A percentile compares a stretch with the other conserved stretches of the same genome.
These are phyloP conservation scores for Copidosoma aretas DNA, from an alignment of 2,888 invertebrate species.

Conservation along the genomic window DNA sequence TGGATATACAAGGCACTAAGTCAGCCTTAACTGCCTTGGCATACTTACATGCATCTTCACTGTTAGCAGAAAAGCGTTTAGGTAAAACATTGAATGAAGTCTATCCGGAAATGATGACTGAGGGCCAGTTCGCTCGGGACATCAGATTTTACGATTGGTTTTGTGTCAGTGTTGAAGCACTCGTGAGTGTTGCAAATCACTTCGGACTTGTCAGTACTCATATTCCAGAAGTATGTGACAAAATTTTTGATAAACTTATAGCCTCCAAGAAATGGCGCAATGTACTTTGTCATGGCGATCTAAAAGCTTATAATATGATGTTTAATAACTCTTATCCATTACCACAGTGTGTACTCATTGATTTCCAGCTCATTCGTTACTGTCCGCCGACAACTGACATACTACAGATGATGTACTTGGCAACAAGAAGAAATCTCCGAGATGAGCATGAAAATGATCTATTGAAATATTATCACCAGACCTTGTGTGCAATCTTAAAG, in stretches of 20 bases:
- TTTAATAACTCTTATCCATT: slow-evolving; percentile 3
- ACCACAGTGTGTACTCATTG: slow-evolving; percentile 69
- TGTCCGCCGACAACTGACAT: slow-evolving; percentile 40
- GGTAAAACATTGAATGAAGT: background rate
- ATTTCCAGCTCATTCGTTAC: slow-evolving; percentile 73
- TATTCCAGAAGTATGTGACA: background rate
- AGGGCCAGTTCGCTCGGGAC: background rate
- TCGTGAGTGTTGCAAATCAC: background rate
- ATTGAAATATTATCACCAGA: slow-evolving; percentile 39
- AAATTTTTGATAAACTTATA: slow-evolving; percentile 70
- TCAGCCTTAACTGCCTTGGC: slow-evolving; percentile 47
- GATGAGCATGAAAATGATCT: slow-evolving; percentile 35
- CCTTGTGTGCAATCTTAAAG: slow-evolving; percentile 32
- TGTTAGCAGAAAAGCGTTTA: slow-evolving; percentile 15
- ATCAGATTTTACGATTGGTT: background rate
- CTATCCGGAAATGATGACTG: background rate
- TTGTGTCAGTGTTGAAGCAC: background rate
- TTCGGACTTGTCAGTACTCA: background rate
- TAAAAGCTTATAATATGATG: slow-evolving; percentile 1
- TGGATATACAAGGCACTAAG: background rate
- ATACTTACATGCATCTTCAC: slow-evolving; percentile 50
- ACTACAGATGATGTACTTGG: slow-evolving; percentile 38
- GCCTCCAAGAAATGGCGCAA: slow-evolving; percentile 57
- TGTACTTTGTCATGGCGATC: slow-evolving; percentile 46
- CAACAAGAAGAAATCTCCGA: slow-evolving; percentile 31